Evolutionary conservation across 2,797 vertebrate species (phyloP).

Genomic region (Sphaeramia orbicularis): DNA sequence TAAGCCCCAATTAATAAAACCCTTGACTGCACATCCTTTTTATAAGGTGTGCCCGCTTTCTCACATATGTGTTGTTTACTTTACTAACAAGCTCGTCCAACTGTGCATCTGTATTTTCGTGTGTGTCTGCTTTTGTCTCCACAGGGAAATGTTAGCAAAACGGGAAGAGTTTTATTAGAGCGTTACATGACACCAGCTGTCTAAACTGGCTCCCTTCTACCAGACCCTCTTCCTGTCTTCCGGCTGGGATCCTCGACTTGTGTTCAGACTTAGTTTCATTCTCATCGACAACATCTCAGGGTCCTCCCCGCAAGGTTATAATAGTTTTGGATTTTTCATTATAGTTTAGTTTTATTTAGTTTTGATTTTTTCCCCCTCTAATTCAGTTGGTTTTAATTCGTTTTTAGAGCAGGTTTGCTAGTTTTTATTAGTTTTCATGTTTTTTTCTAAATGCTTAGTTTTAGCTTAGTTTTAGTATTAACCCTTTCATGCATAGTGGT

Average conservation of each 20-base stretch:
- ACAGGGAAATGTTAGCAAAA: conserved; percentile 11
- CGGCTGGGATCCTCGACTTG: conserved; percentile 11
- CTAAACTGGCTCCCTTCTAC: conserved; percentile 39
- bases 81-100: conserved; percentile 28
- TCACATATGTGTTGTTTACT: not conserved
- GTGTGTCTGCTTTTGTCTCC: conserved; percentile 12
- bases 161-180: conserved; percentile 62
- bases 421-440: too few relatives aligned
- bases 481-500: too few relatives aligned
- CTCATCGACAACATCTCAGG: conserved; percentile 23
- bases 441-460: too few relatives aligned
- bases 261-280: conserved; percentile 13
- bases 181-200: conserved; percentile 62
- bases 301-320: too few relatives aligned
- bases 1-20: conserved; percentile 51
- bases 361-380: too few relatives aligned
- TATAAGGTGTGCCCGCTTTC: conserved; percentile 39
- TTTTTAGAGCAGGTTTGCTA: too few relatives aligned
- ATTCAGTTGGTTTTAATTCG: too few relatives aligned
- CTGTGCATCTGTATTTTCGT: conserved; percentile 21
- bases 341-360: too few relatives aligned
- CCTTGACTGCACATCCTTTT: conserved; percentile 40
- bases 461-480: too few relatives aligned
- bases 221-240: conserved; percentile 41
- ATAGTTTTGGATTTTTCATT: too few relatives aligned